phyloP scores from a whole-genome alignment of 2,888 invertebrate genomes.

The Danaus chrysippus region DNA sequence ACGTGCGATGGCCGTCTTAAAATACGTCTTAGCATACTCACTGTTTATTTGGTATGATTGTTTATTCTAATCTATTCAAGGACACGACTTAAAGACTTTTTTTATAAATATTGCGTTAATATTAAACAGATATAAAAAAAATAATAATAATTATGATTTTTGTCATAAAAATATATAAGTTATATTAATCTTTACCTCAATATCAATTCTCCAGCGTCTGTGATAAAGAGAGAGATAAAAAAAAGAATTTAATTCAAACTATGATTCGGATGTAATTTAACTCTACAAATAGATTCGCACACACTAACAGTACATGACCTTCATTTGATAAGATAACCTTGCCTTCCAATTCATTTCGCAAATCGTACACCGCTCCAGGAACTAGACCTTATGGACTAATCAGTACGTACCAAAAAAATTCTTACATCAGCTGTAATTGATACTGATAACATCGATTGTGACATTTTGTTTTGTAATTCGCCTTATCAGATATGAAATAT shows the following conservation, averaged over 20 bases:
- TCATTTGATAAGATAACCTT: conserved; percentile 77
- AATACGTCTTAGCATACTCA: neutral
- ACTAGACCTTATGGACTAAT: neutral
- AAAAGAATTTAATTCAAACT: neutral
- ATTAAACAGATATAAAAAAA: neutral
- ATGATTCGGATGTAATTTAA: conserved; percentile 20
- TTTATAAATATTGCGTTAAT: conserved; percentile 8
- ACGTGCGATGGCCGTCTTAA: conserved; percentile 5
- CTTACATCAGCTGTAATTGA: too few species aligned
- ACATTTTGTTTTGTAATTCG: too few species aligned
- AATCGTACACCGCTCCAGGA: conserved; percentile 17
- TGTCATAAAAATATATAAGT: too few species aligned
- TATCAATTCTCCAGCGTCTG: neutral
- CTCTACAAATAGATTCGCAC: conserved; percentile 24
- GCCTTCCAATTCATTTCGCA: conserved; percentile 72
- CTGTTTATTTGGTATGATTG: conserved; percentile 1
- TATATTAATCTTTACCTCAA: too few species aligned
- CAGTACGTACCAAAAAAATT: too few species aligned
- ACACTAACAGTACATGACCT: conserved; percentile 41
- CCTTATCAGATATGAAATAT: too few species aligned
- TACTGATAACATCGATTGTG: too few species aligned
- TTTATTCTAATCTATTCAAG: conserved; percentile 14
- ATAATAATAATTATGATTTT: neutral
- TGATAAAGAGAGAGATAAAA: neutral
- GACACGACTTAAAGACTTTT: conserved; percentile 6